These are phyloP conservation scores for Watsonalla cultraria DNA, from an alignment of 2,888 invertebrate genomes.

Conservation along the genomic window DNA sequence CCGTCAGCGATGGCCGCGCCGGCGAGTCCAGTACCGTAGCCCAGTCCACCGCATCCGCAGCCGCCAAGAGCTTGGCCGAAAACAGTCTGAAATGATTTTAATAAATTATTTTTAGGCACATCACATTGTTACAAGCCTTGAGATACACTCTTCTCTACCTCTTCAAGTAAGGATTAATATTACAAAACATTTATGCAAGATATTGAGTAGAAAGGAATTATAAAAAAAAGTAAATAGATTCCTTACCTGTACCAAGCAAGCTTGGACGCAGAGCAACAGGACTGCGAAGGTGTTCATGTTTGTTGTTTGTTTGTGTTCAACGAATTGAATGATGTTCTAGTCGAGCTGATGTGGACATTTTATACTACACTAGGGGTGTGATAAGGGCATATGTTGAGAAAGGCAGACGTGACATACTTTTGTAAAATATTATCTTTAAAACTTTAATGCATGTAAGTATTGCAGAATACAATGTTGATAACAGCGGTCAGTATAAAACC, in stretches of 20 bases:
- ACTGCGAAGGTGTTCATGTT: constrained; percentile 17
- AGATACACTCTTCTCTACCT: too few species aligned
- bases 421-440: too few species aligned
- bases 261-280: constrained; percentile 15
- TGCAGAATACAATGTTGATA: background rate
- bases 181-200: too few species aligned
- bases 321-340: background rate
- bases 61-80: background rate
- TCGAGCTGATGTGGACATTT: background rate
- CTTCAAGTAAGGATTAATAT: too few species aligned
- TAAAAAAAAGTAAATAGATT: too few species aligned
- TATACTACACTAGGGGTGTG: background rate
- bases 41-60: background rate
- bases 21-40: constrained; percentile 4
- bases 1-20: background rate
- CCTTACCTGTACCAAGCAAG: constrained; percentile 19
- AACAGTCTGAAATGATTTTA: background rate
- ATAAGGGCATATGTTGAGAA: background rate
- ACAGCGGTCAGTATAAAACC: background rate
- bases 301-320: constrained; percentile 1
- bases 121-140: too few species aligned
- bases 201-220: too few species aligned
- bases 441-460: too few species aligned
- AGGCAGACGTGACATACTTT: background rate
- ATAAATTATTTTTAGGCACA: too few species aligned